phyloP scores from a whole-genome alignment of 2,797 vertebrate species.

The Protonibea diacanthus region DNA sequence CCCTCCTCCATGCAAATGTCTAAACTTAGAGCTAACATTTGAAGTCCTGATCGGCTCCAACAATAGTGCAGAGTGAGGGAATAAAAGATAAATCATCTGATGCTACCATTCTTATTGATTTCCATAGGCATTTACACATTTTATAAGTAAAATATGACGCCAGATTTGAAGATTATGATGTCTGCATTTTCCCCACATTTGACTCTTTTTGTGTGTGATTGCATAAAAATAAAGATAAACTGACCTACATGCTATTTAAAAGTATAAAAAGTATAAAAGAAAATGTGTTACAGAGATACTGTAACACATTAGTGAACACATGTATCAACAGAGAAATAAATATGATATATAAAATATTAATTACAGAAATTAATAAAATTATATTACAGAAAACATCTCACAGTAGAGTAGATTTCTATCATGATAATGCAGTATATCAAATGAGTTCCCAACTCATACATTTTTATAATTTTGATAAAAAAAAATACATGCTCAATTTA shows the following conservation, averaged over 20 bases:
- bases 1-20: constrained; percentile 50
- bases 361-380: not conserved
- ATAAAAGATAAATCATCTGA: not conserved
- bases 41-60: constrained; percentile 30
- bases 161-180: not conserved
- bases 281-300: not conserved
- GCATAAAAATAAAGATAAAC: not conserved
- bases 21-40: constrained; percentile 58
- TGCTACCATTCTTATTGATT: not conserved
- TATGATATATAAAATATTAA: not conserved
- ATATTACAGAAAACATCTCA: not conserved
- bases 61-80: not conserved
- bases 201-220: not conserved
- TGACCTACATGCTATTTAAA: not conserved
- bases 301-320: not conserved
- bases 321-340: not conserved
- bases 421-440: constrained; percentile 14
- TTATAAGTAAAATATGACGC: not conserved
- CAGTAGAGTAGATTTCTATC: constrained; percentile 23
- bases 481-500: not conserved
- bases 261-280: not conserved
- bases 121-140: not conserved
- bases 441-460: constrained; percentile 8
- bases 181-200: not conserved
- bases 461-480: not conserved